phyloP scores from a whole-genome alignment of 2,113 vertebrate species.

The Larimichthys crocea region DNA sequence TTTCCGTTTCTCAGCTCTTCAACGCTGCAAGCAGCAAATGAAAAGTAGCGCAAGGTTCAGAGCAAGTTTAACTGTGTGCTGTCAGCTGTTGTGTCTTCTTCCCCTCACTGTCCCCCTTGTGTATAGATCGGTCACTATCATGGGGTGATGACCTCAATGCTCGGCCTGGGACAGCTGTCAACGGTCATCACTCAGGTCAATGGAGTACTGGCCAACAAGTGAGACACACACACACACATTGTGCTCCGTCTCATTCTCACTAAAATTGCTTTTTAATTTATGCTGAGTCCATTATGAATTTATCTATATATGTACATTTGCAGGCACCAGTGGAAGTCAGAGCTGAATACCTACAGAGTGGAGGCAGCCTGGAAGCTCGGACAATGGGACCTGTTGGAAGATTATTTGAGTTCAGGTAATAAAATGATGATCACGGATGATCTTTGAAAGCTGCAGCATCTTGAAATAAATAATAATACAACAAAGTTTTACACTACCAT shows the following conservation, averaged over 20 bases:
- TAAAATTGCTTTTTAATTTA: no score
- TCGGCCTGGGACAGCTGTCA: slow-evolving; percentile 96
- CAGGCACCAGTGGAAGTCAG: slow-evolving; percentile 95
- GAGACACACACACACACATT: slow-evolving; percentile 36
- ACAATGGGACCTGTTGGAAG: slow-evolving; percentile 94
- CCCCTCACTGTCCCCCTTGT: not conserved
- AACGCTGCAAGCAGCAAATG: not conserved
- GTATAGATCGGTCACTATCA: slow-evolving; percentile 95
- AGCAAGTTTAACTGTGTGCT: not conserved
- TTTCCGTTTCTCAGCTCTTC: not conserved
- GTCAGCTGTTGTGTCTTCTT: not conserved
- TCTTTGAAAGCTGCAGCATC: not conserved
- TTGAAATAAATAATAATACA: not conserved
- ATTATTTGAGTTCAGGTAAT: slow-evolving; percentile 93
- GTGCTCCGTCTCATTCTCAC: not conserved
- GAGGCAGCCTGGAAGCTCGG: slow-evolving; percentile 98
- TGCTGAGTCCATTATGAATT: not conserved
- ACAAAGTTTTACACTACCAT: not conserved
- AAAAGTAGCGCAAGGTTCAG: not conserved
- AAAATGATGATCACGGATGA: not conserved
- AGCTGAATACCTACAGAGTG: slow-evolving; percentile 95
- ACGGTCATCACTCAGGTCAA: slow-evolving; percentile 98
- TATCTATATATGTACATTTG: not conserved
- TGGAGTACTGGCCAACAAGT: slow-evolving; percentile 96
- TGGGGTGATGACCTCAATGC: slow-evolving; percentile 96